Evolutionary conservation across 2,888 invertebrate species (phyloP).

Genomic region (Diaperis boleti): DNA sequence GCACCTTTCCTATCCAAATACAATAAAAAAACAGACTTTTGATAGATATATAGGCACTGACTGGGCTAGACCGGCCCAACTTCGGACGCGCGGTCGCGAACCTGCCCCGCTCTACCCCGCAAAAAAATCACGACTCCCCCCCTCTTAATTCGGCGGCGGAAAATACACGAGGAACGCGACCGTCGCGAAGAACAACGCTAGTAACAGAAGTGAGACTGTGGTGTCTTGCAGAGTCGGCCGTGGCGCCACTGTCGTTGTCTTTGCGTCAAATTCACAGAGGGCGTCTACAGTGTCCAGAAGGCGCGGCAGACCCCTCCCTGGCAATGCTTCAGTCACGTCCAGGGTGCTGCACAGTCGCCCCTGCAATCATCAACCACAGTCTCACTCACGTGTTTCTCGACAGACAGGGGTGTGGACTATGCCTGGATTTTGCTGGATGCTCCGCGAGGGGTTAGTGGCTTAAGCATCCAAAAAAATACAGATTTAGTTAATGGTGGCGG

Average conservation of each 20-base stretch:
- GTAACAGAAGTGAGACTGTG: slow-evolving; percentile 68
- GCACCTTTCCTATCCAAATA: slow-evolving; percentile 19
- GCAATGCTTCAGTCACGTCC: slow-evolving; percentile 68
- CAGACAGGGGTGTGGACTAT: slow-evolving; percentile 1
- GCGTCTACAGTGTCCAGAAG: slow-evolving; percentile 63
- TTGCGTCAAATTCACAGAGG: slow-evolving; percentile 56
- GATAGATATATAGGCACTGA: slow-evolving; percentile 36
- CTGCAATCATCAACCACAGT: slow-evolving; percentile 71
- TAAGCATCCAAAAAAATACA: slow-evolving; percentile 44
- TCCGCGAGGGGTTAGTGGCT: slow-evolving; percentile 23
- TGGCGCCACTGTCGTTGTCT: slow-evolving; percentile 46
- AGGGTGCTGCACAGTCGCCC: slow-evolving; percentile 70
- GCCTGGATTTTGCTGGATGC: slow-evolving; percentile 44
- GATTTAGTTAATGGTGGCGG: slow-evolving; percentile 16
- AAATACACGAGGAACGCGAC: slow-evolving; percentile 66
- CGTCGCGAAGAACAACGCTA: slow-evolving; percentile 66
- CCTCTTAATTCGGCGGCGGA: slow-evolving; percentile 66
- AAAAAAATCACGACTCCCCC: slow-evolving; percentile 29
- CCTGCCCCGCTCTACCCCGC: too few species aligned
- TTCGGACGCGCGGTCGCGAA: too few species aligned
- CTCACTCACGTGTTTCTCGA: slow-evolving; percentile 61
- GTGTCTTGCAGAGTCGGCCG: slow-evolving; percentile 62
- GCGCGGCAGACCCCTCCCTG: slow-evolving; percentile 64
- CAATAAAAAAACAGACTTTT: slow-evolving; percentile 37
- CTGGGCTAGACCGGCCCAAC: too few species aligned